Evolutionary conservation across 1,140 invertebrate genomes (phyloP).

Genomic region (Pogonus chalceus): DNA sequence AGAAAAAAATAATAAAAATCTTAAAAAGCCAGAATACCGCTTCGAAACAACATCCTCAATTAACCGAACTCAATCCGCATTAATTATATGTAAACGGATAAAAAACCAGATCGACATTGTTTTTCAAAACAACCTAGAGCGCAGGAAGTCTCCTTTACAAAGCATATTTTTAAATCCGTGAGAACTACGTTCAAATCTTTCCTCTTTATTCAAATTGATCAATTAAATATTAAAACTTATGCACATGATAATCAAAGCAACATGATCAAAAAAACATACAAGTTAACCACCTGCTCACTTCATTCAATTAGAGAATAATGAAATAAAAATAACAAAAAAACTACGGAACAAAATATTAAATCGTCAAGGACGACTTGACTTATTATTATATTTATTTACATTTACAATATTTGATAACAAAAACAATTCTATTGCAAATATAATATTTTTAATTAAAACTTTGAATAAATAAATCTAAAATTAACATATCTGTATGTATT

Average conservation of each 20-base stretch:
- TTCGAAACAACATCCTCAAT: neutral
- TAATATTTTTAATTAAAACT: no score
- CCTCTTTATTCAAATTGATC: conserved; percentile 5
- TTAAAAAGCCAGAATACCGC: no score
- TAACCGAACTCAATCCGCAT: neutral
- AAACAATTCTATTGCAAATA: no score
- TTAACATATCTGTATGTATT: no score
- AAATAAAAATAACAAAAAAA: no score
- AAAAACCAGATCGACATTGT: neutral
- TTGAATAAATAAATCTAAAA: no score
- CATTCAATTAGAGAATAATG: no score
- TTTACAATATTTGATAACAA: no score
- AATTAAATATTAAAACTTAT: conserved; percentile 5
- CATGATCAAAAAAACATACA: neutral
- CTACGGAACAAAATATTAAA: no score
- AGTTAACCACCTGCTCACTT: neutral
- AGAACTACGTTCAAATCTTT: neutral
- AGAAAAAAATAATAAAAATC: no score
- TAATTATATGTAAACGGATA: neutral
- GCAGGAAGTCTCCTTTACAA: neutral
- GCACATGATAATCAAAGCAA: conserved; percentile 1
- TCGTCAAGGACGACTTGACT: no score
- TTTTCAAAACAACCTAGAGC: neutral
- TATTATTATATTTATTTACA: no score
- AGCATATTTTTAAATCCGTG: neutral